Evolutionary conservation across 2,888 invertebrate species (phyloP), one percentile per base, ranked within the genome.

Genomic region (Sclerodermus sp.): DNA sequence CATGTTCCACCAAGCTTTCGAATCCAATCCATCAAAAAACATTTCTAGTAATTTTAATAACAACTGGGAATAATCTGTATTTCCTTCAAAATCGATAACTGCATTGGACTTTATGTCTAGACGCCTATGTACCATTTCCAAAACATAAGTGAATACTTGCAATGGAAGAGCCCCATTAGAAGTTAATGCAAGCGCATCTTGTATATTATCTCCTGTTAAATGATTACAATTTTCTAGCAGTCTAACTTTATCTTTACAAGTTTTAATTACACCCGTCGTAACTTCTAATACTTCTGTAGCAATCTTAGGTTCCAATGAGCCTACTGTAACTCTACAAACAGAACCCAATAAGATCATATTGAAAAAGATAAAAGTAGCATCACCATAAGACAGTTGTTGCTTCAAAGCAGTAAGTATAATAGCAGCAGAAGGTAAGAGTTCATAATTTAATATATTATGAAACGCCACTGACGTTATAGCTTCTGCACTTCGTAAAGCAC

Each of bases 61-160:
- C 13, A 78, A 42, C 2, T 70, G 52, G 41, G 74, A 70, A 2
- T 67, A 59, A 30, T 73, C 69, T 0, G 57, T 50, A 36, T 70
- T 65, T 0, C 62, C 57, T 23, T 74, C 72, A 18, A 76, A 76
- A 18, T 77, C 74, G 1, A 76, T 49, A 8, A 14, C 52, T 0
- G 64, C 53, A 30, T 74, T 65, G 0, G 58, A 55, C 13, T 70
- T 73, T 14, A 76, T 53, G 47, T 74, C 67, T 3, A 77, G 40
- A 1, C 77, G 68, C 12, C 77, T 62, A 42, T 76, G 75, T 0
- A 77, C 71, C 76, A 73, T 75, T 55, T 77, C 77, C 23, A 77
- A 49, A 1, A 77, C 74, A 40, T 76, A 76, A 1, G 77, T 78
- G 2, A 63, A 68, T 0, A 68, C 75, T 56, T 78, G 77, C 1